phyloP scores from a whole-genome alignment of 2,888 invertebrate species.

The Ferdinandea cuprea region DNA sequence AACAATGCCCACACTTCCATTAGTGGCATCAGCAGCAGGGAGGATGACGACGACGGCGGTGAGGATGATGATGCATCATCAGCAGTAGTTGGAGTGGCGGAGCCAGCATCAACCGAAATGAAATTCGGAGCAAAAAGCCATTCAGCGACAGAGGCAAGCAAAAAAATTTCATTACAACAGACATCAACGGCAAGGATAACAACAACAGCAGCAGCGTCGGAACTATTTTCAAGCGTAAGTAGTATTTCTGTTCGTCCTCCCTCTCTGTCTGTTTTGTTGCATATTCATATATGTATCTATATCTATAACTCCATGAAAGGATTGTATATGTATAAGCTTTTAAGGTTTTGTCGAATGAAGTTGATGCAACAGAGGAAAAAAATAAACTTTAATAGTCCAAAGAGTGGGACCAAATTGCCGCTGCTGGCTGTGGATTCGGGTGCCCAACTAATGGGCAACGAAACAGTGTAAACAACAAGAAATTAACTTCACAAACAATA shows the following conservation, averaged over 20 bases:
- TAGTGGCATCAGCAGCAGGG: constrained; percentile 79
- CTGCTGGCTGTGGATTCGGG: background rate
- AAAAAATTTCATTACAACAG: constrained; percentile 65
- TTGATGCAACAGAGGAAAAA: constrained; percentile 31
- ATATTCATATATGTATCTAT: background rate
- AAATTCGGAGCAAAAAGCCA: constrained; percentile 69
- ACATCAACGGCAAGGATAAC: constrained; percentile 68
- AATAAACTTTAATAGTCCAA: constrained; percentile 25
- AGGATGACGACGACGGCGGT: constrained; percentile 26
- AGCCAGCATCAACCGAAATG: constrained; percentile 66
- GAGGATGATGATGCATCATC: constrained; percentile 62
- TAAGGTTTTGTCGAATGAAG: constrained; percentile 33
- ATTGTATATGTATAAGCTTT: constrained; percentile 24
- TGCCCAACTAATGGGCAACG: constrained; percentile 18
- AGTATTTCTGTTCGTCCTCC: constrained; percentile 4
- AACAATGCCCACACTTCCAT: constrained; percentile 76
- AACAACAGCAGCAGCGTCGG: constrained; percentile 65
- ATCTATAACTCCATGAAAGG: background rate
- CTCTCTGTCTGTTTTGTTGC: constrained; percentile 4
- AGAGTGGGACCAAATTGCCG: constrained; percentile 10
- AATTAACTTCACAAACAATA: background rate
- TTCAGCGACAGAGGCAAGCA: constrained; percentile 41
- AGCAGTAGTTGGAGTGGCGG: constrained; percentile 55
- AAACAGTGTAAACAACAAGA: constrained; percentile 14
- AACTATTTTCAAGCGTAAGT: constrained; percentile 64